Percentiles rank a stretch among this genome's conserved stretches.
Conservation (phyloP, 2,797 vertebrate genomes). For the Mormyrus proboscirostris region DNA sequence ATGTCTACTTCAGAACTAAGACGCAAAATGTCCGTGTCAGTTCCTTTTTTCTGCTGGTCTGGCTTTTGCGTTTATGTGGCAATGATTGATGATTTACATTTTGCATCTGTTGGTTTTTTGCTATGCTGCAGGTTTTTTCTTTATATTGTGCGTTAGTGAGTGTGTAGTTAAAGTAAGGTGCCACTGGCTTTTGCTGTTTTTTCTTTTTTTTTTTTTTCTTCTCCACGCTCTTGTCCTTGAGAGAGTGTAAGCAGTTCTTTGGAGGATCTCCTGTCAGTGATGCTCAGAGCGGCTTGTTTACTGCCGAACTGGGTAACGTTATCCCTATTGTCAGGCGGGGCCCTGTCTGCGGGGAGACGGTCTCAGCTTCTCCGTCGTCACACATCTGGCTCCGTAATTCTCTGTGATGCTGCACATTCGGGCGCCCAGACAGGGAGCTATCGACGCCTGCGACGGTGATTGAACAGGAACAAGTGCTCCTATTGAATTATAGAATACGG, state of each 20-base stretch:
- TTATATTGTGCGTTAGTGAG: conserved; percentile 32
- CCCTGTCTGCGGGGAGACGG: not conserved
- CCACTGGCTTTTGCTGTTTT: conserved; percentile 37
- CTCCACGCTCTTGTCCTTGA: conserved; percentile 59
- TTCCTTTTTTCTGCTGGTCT: conserved; percentile 60
- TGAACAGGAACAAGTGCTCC: not conserved
- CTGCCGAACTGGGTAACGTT: not conserved
- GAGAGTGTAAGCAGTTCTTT: conserved; percentile 48
- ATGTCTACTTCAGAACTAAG: not conserved
- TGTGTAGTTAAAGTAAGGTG: conserved; percentile 49
- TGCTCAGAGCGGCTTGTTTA: not conserved
- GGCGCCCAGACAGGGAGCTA: not conserved
- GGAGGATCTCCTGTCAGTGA: conserved; percentile 44
- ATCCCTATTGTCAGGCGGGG: not conserved
- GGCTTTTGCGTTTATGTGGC: conserved; percentile 63
- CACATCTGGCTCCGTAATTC: not conserved
- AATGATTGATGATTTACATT: conserved; percentile 68
- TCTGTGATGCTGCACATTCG: not conserved
- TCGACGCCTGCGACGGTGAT: not conserved
- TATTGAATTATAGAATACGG: not conserved
- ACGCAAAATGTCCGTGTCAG: conserved; percentile 33
- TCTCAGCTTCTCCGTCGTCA: not conserved
- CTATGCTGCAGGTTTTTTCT: conserved; percentile 50
- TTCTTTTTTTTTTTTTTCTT: conserved; percentile 32
- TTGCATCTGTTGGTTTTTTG: conserved; percentile 65